These are phyloP conservation scores for Colinus virginianus DNA, from an alignment of 2,113 vertebrate species.

Conservation along the genomic window DNA sequence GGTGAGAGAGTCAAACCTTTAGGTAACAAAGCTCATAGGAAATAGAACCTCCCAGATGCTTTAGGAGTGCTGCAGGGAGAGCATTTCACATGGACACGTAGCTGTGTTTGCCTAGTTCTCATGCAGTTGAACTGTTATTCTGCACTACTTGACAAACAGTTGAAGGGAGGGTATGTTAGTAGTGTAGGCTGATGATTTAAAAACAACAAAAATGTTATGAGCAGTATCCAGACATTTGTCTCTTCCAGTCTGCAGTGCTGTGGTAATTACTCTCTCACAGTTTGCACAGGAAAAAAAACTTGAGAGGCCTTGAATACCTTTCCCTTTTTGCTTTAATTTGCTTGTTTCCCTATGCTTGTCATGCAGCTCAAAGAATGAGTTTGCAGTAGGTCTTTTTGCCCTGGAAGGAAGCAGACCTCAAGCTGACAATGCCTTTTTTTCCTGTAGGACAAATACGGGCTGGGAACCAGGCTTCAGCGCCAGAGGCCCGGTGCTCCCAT, in stretches of 20 bases:
- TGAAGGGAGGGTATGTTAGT: not conserved
- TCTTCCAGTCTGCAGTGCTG: not conserved
- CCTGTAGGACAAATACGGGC: constrained; percentile 93
- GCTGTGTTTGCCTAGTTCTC: not conserved
- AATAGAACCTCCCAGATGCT: not conserved
- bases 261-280: constrained; percentile 18
- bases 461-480: constrained; percentile 93
- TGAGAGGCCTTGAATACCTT: constrained; percentile 25
- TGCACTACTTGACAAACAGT: not conserved
- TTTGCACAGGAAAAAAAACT: not conserved
- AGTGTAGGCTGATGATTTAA: not conserved
- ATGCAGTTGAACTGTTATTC: not conserved
- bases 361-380: constrained; percentile 60
- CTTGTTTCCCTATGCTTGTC: constrained; percentile 69
- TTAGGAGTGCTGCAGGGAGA: not conserved
- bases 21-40: not conserved
- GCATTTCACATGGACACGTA: not conserved
- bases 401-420: not conserved
- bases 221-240: not conserved
- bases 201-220: not conserved
- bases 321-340: constrained; percentile 70
- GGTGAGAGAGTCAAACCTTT: not conserved
- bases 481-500: constrained; percentile 93
- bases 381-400: constrained; percentile 38
- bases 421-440: constrained; percentile 19